Evolutionary conservation across 1,140 invertebrate genomes (phyloP).

Genomic region (Danaus melanippus): DNA sequence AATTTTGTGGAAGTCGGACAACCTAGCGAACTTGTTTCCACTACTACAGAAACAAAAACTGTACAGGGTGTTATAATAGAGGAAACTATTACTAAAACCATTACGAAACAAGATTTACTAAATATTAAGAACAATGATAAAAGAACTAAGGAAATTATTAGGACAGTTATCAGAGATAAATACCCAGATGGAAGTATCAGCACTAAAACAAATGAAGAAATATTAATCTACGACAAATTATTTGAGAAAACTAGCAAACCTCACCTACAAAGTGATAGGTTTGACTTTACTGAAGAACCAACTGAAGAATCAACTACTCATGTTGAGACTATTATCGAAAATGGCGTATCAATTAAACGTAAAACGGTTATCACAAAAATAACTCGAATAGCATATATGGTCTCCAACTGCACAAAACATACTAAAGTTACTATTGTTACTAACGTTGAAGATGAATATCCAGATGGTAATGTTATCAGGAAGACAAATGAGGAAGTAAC

Average conservation of each 20-base stretch:
- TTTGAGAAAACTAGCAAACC: neutral
- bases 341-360: constrained; percentile 18
- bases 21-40: constrained; percentile 7
- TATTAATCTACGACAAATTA: constrained; percentile 6
- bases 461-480: constrained; percentile 16
- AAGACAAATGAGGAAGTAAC: constrained; percentile 13
- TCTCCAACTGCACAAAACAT: constrained; percentile 11
- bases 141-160: constrained; percentile 17
- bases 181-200: constrained; percentile 15
- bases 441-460: constrained; percentile 23
- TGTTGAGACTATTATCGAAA: constrained; percentile 18
- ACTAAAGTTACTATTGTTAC: constrained; percentile 17
- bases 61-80: constrained; percentile 7
- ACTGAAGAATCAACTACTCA: constrained; percentile 8
- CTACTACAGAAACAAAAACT: constrained; percentile 10
- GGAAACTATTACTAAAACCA: constrained; percentile 17
- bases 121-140: constrained; percentile 12
- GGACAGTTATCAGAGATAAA: constrained; percentile 13
- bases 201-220: constrained; percentile 12
- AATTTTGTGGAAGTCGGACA: constrained; percentile 17
- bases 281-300: constrained; percentile 16
- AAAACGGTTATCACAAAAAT: constrained; percentile 13
- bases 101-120: constrained; percentile 10
- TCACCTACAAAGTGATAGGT: constrained; percentile 1
- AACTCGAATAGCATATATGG: constrained; percentile 13